Evolutionary conservation across 2,888 invertebrate genomes (phyloP).

Genomic region (Tetragnatha montana): DNA sequence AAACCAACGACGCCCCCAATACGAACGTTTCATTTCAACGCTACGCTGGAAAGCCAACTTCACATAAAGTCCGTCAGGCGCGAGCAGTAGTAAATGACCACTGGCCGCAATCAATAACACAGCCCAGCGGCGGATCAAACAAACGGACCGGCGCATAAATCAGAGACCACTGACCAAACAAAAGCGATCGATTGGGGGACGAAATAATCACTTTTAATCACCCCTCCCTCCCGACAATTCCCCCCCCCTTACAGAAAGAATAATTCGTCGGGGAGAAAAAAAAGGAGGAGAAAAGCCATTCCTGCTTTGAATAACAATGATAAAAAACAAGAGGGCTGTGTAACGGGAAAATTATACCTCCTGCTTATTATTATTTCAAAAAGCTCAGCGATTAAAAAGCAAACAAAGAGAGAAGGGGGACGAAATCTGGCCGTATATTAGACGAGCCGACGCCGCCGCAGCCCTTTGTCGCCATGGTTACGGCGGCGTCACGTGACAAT

Average conservation of each 20-base stretch:
- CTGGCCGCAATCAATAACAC: too few relatives aligned
- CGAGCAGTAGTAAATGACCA: too few relatives aligned
- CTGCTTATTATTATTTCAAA: slow-evolving; percentile 69
- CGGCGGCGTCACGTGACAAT: slow-evolving; percentile 66
- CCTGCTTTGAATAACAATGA: slow-evolving; percentile 61
- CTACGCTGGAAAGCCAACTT: too few relatives aligned
- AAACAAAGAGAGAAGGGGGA: slow-evolving; percentile 7
- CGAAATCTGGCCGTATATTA: slow-evolving; percentile 29
- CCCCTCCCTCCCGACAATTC: slow-evolving; percentile 33
- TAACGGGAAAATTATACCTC: slow-evolving; percentile 68
- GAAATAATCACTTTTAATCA: slow-evolving; percentile 46
- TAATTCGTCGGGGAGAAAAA: slow-evolving; percentile 10
- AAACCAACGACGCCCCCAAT: too few relatives aligned
- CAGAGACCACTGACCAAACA: slow-evolving; percentile 2
- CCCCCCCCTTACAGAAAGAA: slow-evolving; percentile 11
- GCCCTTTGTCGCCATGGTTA: slow-evolving; percentile 56
- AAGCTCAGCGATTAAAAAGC: slow-evolving; percentile 49
- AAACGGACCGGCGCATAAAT: neutral
- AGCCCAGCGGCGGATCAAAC: too few relatives aligned
- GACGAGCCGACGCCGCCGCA: slow-evolving; percentile 64
- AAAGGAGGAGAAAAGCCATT: slow-evolving; percentile 6
- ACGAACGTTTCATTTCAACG: too few relatives aligned
- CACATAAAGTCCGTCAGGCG: too few relatives aligned
- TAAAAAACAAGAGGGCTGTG: slow-evolving; percentile 29
- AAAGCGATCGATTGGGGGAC: slow-evolving; percentile 10